Conservation (phyloP, 2,888 invertebrate genomes). For the Arrhopalites spinosus region DNA sequence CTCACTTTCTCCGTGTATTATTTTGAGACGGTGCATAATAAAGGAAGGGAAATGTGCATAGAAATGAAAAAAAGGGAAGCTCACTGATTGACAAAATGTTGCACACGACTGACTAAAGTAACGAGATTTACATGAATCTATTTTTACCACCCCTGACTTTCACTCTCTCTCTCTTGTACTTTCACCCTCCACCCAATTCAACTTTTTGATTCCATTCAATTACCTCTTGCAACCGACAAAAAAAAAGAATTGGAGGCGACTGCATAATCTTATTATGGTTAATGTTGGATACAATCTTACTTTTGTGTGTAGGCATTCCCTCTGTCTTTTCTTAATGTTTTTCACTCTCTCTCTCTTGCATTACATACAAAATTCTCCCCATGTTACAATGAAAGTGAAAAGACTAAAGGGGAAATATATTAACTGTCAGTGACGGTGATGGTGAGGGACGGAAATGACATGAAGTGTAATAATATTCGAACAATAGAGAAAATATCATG, state of each 20-base stretch:
- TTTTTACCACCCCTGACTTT: not conserved
- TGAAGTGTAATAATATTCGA: too few species aligned
- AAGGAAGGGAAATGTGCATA: not conserved
- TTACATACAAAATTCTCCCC: too few species aligned
- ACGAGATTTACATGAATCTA: constrained; percentile 18
- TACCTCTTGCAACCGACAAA: constrained; percentile 12
- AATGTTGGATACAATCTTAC: not conserved
- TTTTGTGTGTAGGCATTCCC: not conserved
- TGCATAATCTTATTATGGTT: constrained; percentile 3
- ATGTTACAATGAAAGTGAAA: too few species aligned
- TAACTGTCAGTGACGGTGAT: too few species aligned
- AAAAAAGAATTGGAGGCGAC: not conserved
- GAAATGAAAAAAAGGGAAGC: not conserved
- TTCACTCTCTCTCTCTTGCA: too few species aligned
- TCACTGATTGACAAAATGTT: constrained; percentile 28
- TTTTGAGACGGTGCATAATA: too few species aligned
- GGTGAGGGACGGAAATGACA: too few species aligned
- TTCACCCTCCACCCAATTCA: constrained; percentile 1
- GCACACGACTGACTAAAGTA: constrained; percentile 29
- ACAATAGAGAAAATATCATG: too few species aligned
- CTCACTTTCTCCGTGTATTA: not conserved
- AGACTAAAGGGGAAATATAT: too few species aligned
- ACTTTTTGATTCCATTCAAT: constrained; percentile 23
- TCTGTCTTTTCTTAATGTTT: too few species aligned
- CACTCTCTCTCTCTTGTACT: not conserved